A percentile compares a stretch with the other conserved stretches of the same genome.
Evolutionary conservation across 2,888 invertebrate genomes (phyloP).

Genomic region (Cybosia mesomella): DNA sequence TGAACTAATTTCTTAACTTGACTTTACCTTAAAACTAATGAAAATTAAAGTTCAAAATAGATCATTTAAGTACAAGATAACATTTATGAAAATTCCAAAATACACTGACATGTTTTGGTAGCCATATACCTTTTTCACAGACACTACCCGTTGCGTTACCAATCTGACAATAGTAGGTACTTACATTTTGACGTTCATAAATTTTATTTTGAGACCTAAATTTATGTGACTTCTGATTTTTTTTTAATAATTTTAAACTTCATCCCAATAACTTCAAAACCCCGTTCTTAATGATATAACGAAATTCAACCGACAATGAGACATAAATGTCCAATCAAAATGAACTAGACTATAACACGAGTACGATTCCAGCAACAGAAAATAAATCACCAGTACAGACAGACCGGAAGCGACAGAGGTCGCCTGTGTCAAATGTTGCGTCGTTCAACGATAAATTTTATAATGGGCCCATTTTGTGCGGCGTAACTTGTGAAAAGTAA

Average conservation of each 20-base stretch:
- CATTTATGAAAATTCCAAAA: too few species aligned
- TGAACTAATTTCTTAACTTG: neutral
- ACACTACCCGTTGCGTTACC: too few species aligned
- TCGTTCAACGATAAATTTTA: slow-evolving; percentile 55
- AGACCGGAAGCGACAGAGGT: slow-evolving; percentile 65
- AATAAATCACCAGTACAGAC: slow-evolving; percentile 56
- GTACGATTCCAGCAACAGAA: slow-evolving; percentile 53
- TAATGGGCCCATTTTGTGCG: slow-evolving; percentile 31
- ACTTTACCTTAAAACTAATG: neutral
- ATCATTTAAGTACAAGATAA: neutral
- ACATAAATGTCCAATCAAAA: slow-evolving; percentile 5
- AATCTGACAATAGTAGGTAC: too few species aligned
- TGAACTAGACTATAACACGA: slow-evolving; percentile 40
- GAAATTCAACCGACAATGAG: slow-evolving; percentile 8
- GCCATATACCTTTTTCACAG: too few species aligned
- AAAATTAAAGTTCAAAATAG: neutral
- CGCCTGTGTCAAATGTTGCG: slow-evolving; percentile 60
- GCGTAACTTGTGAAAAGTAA: slow-evolving; percentile 23
- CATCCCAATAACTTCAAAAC: neutral
- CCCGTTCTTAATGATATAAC: neutral
- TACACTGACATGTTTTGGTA: too few species aligned
- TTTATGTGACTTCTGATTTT: neutral
- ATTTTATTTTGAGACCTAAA: neutral
- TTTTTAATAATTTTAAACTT: neutral
- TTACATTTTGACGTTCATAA: too few species aligned